phyloP scores from a whole-genome alignment of 2,113 vertebrate genomes.

The Pogona vitticeps region DNA sequence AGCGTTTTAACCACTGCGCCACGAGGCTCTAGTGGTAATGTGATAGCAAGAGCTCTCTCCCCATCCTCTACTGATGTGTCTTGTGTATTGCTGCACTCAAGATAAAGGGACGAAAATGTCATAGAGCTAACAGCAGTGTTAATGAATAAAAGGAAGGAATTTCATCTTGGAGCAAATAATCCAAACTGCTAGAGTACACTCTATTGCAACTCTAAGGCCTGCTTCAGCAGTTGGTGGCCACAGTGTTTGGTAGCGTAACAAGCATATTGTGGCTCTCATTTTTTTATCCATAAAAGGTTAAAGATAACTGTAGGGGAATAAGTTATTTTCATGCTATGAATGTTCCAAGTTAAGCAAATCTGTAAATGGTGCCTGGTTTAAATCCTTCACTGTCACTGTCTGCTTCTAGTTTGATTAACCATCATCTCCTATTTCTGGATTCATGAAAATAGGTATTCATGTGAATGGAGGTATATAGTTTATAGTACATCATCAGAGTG shows the following conservation, averaged over 20 bases:
- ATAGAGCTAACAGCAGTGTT: background rate
- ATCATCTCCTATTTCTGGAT: background rate
- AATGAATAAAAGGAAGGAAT: background rate
- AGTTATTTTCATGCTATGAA: background rate
- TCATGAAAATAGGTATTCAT: background rate
- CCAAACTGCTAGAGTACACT: background rate
- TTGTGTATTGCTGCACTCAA: background rate
- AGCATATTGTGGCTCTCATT: background rate
- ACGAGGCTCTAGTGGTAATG: background rate
- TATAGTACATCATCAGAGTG: background rate
- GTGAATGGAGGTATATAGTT: background rate
- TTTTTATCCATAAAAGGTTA: background rate
- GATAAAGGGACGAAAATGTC: background rate
- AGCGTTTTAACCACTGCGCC: no score
- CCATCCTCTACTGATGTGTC: background rate
- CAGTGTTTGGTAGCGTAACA: background rate
- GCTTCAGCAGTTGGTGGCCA: background rate
- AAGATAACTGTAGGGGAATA: background rate
- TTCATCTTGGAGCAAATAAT: background rate
- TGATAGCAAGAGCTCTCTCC: background rate
- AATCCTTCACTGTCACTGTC: background rate
- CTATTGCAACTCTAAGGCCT: background rate
- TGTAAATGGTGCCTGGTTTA: background rate
- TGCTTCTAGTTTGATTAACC: background rate
- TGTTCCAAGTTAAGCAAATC: background rate